Conservation (phyloP, 2,888 invertebrate genomes). For the Volucella zonaria region DNA sequence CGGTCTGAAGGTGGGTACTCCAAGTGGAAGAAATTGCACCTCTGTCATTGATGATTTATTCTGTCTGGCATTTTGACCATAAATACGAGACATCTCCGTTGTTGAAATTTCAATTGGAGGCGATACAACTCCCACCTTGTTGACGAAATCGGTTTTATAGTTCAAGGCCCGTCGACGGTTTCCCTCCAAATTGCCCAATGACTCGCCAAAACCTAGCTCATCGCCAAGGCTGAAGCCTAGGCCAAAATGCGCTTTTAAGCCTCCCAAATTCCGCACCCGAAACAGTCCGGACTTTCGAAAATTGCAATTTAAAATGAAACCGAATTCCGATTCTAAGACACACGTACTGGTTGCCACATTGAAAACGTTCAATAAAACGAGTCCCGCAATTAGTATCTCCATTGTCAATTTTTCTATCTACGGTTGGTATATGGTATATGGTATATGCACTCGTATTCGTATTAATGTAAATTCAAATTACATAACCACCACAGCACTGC, state of each 20-base stretch:
- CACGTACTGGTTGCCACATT: conserved; percentile 89
- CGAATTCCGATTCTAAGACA: conserved; percentile 94
- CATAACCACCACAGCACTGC: too few relatives aligned
- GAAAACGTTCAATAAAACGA: conserved; percentile 80
- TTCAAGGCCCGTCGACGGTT: conserved; percentile 87
- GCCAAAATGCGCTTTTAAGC: conserved; percentile 94
- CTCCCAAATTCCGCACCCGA: conserved; percentile 94
- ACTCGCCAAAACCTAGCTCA: conserved; percentile 92
- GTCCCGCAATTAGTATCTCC: too few relatives aligned
- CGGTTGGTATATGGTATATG: too few relatives aligned
- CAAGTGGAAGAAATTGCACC: conserved; percentile 85
- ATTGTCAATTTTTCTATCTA: too few relatives aligned
- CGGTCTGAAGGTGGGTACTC: conserved; percentile 91
- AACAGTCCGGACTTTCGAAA: conserved; percentile 96
- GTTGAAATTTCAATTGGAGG: background rate
- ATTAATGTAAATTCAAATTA: too few relatives aligned
- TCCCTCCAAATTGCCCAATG: conserved; percentile 90
- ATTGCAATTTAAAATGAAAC: conserved; percentile 94
- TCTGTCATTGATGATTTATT: conserved; percentile 81
- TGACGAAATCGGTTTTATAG: conserved; percentile 82
- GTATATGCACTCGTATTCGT: too few relatives aligned
- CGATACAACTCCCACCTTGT: conserved; percentile 80
- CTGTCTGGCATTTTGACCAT: conserved; percentile 63
- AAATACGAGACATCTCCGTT: conserved; percentile 27
- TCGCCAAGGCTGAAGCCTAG: conserved; percentile 94